These are phyloP conservation scores for Craniophora ligustri DNA, from an alignment of 2,888 invertebrate genomes.

Conservation along the genomic window DNA sequence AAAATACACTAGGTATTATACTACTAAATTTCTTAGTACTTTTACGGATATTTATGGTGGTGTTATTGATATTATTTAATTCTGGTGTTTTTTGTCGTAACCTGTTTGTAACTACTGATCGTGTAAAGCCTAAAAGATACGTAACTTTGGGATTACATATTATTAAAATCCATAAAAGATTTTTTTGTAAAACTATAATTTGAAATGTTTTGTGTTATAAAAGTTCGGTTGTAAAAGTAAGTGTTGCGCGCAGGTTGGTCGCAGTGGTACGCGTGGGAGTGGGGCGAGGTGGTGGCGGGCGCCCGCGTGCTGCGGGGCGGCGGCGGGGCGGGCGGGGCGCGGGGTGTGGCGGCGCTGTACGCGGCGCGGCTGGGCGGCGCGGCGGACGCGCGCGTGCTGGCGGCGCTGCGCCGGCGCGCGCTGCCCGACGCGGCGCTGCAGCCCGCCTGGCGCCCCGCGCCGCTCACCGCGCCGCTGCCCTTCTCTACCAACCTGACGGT, in stretches of 20 bases:
- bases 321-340: constrained; percentile 52
- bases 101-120: too few species aligned
- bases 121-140: too few species aligned
- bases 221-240: too few species aligned
- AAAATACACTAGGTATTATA: too few species aligned
- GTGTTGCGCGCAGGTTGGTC: constrained; percentile 73
- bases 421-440: constrained; percentile 70
- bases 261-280: constrained; percentile 82
- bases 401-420: constrained; percentile 72
- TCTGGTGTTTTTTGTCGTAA: too few species aligned
- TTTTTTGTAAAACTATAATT: too few species aligned
- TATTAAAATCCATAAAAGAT: too few species aligned
- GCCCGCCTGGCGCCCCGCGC: constrained; percentile 51
- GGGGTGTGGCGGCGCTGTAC: constrained; percentile 69
- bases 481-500: constrained; percentile 62
- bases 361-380: constrained; percentile 67
- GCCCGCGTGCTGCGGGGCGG: constrained; percentile 58
- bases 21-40: too few species aligned
- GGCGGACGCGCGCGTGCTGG: constrained; percentile 67
- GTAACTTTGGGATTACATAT: too few species aligned
- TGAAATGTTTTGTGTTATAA: too few species aligned
- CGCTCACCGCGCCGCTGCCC: constrained; percentile 59
- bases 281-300: constrained; percentile 76
- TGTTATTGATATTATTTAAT: too few species aligned
- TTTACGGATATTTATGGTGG: too few species aligned